Evolutionary conservation across 1,140 invertebrate genomes (phyloP).

Genomic region (Plutomurus gul): DNA sequence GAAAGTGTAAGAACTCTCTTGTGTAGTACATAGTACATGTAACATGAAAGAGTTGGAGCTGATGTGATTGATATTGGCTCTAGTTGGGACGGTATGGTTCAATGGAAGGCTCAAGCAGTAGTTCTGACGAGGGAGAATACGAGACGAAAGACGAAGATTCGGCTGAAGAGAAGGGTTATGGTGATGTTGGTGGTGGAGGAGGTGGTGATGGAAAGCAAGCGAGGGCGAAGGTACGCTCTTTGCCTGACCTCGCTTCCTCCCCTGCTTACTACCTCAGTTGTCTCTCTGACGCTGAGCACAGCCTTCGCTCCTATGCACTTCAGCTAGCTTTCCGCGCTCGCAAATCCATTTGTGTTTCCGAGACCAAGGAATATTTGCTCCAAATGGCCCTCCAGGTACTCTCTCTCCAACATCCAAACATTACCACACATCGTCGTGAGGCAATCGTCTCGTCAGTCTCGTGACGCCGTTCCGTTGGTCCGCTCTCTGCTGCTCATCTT

Average conservation of each 20-base stretch:
- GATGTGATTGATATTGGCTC: constrained; percentile 30
- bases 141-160: constrained; percentile 47
- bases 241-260: constrained; percentile 52
- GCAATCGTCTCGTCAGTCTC: constrained; percentile 43
- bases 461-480: constrained; percentile 24
- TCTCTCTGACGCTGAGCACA: constrained; percentile 1
- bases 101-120: constrained; percentile 47
- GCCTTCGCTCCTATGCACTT: constrained; percentile 45
- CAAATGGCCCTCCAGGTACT: constrained; percentile 44
- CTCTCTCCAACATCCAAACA: neutral
- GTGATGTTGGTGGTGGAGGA: constrained; percentile 10
- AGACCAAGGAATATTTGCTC: constrained; percentile 29
- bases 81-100: constrained; percentile 47
- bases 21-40: neutral
- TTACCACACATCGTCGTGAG: no score
- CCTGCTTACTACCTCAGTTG: constrained; percentile 37
- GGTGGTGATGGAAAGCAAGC: constrained; percentile 39
- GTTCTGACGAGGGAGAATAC: constrained; percentile 54
- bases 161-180: constrained; percentile 23
- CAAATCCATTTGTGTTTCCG: constrained; percentile 52
- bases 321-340: constrained; percentile 51
- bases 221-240: constrained; percentile 53
- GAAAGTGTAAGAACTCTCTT: neutral
- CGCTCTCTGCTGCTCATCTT: neutral
- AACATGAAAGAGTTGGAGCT: constrained; percentile 15